These are phyloP conservation scores for Leptodirus hochenwartii DNA, from an alignment of 2,888 invertebrate species.

Conservation along the genomic window DNA sequence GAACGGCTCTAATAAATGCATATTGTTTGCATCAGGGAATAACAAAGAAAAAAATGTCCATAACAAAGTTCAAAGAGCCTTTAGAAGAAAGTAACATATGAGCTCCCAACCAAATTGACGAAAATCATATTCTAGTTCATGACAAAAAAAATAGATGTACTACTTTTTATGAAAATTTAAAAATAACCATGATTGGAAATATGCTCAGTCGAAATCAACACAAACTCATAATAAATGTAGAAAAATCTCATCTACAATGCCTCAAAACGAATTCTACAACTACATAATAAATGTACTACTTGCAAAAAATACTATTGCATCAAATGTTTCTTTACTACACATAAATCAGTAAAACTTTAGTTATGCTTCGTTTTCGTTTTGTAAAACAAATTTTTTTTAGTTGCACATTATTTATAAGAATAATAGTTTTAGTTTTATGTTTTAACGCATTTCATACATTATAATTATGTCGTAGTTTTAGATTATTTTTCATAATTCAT, in stretches of 20 bases:
- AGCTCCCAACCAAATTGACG: not conserved
- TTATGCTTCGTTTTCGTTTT: no score
- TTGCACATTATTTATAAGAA: no score
- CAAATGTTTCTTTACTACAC: not conserved
- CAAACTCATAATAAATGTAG: slow-evolving; percentile 1
- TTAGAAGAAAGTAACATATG: not conserved
- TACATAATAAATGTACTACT: not conserved
- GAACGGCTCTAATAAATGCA: not conserved
- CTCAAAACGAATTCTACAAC: no score
- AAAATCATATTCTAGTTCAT: not conserved
- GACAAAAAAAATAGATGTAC: slow-evolving; percentile 1
- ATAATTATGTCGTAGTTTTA: no score
- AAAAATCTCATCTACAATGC: no score
- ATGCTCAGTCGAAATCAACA: not conserved
- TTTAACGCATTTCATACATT: no score
- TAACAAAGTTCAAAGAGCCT: not conserved
- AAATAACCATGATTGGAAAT: slow-evolving; percentile 1
- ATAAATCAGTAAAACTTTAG: slow-evolving; percentile 1
- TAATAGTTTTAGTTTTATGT: no score
- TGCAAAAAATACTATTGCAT: slow-evolving; percentile 1
- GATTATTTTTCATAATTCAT: no score
- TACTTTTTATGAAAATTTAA: not conserved
- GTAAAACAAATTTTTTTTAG: no score
- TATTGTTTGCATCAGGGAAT: slow-evolving; percentile 1
- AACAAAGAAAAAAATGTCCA: slow-evolving; percentile 2